Evolutionary conservation across 2,888 invertebrate species (phyloP).

Genomic region (Iphiclides podalirius): DNA sequence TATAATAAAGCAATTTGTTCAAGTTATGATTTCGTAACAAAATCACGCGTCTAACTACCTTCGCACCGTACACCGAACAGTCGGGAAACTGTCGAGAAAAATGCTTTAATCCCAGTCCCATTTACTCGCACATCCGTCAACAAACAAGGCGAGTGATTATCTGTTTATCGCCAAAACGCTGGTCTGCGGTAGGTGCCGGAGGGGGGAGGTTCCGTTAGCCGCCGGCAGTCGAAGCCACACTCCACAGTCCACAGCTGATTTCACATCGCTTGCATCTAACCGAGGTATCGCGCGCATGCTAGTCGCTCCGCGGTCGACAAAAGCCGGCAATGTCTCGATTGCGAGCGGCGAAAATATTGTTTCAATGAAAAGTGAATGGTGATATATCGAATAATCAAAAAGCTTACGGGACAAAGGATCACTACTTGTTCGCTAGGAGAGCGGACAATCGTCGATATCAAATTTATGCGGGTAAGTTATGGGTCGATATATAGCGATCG

Average conservation of each 20-base stretch:
- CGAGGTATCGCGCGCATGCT: conserved; percentile 50
- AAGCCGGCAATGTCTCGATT: conserved; percentile 56
- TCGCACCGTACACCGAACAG: no score
- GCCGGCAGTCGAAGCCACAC: no score
- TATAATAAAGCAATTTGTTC: no score
- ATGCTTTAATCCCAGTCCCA: not conserved
- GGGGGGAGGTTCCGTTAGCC: conserved; percentile 48
- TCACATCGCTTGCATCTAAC: conserved; percentile 58
- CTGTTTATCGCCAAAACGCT: conserved; percentile 48
- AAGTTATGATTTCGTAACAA: no score
- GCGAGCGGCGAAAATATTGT: conserved; percentile 23
- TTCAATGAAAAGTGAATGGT: conserved; percentile 31
- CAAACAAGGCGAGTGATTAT: conserved; percentile 50
- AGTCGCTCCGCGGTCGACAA: no score
- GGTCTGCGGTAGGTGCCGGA: conserved; percentile 34
- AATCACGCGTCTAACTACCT: no score
- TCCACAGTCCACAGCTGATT: conserved; percentile 69
- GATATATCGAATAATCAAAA: conserved; percentile 8
- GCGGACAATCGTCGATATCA: conserved; percentile 17
- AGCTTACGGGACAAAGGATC: conserved; percentile 8
- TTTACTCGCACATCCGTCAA: conserved; percentile 42
- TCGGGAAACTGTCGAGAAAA: no score
- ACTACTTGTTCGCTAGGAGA: conserved; percentile 3
- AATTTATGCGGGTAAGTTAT: conserved; percentile 25
- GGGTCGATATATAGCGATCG: not conserved